These are phyloP conservation scores for Addax nasomaculatus DNA, from an alignment of 2,113 vertebrate genomes.

Conservation along the genomic window DNA sequence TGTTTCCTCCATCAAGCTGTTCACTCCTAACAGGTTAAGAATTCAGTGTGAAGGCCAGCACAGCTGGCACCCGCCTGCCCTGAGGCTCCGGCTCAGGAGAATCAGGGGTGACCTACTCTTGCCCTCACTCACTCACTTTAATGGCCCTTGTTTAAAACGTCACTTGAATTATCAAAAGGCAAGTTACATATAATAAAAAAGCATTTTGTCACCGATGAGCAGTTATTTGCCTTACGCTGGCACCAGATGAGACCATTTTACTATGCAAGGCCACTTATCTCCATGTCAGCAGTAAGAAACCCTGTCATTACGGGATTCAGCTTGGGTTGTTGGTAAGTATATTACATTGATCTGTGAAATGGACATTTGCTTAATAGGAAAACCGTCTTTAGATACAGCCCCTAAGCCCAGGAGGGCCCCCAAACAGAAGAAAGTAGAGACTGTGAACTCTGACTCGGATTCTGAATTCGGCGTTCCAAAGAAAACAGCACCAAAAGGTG, in stretches of 20 bases:
- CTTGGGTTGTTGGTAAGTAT: constrained; percentile 28
- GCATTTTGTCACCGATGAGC: constrained; percentile 3
- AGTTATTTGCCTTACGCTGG: background rate
- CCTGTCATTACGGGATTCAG: background rate
- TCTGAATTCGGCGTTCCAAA: constrained; percentile 92
- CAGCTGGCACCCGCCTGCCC: background rate
- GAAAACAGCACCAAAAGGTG: constrained; percentile 90
- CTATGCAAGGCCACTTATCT: background rate
- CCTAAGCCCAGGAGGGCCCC: constrained; percentile 90
- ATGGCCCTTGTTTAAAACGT: constrained; percentile 38
- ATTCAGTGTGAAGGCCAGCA: background rate
- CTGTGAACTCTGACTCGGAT: constrained; percentile 93
- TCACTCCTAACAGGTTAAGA: background rate
- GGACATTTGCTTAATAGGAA: constrained; percentile 80
- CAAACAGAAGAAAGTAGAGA: constrained; percentile 93
- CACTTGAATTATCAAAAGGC: constrained; percentile 20
- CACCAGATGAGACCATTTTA: background rate
- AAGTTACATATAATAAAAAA: constrained; percentile 35
- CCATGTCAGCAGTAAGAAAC: constrained; percentile 1
- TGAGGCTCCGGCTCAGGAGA: background rate
- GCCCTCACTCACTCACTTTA: background rate
- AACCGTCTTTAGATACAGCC: constrained; percentile 82
- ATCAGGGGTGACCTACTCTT: background rate
- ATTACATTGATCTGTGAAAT: constrained; percentile 48
- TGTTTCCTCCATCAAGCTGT: background rate